Evolutionary conservation across 2,113 vertebrate genomes (phyloP).

Genomic region (Saccopteryx bilineata): DNA sequence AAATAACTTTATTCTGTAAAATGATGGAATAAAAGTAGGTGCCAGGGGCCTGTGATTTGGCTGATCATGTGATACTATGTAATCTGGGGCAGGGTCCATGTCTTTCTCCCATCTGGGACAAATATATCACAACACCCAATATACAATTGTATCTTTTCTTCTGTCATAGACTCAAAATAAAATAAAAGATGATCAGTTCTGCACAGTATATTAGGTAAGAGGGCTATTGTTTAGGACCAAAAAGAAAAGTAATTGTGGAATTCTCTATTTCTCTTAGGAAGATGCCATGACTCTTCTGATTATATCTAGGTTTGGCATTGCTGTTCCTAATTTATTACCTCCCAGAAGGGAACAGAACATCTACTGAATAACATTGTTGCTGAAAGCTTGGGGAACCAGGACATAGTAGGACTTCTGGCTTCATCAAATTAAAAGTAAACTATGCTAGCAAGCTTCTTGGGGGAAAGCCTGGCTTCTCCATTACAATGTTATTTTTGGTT

Average conservation of each 20-base stretch:
- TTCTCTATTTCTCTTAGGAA: conserved; percentile 59
- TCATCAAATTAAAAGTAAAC: not conserved
- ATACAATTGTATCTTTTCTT: not conserved
- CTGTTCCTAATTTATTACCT: conserved; percentile 55
- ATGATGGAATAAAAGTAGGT: not conserved
- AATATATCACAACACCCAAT: not conserved
- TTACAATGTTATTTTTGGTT: not conserved
- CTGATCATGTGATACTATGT: fast-evolving
- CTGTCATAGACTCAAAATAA: not conserved
- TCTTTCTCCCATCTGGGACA: not conserved
- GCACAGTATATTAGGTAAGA: not conserved
- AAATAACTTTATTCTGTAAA: conserved; percentile 30
- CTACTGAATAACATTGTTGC: not conserved
- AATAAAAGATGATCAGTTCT: not conserved
- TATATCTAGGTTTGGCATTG: conserved; percentile 18
- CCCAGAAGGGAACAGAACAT: conserved; percentile 47
- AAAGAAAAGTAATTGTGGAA: conserved; percentile 59
- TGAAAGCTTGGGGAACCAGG: not conserved
- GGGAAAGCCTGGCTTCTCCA: not conserved
- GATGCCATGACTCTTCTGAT: conserved; percentile 60
- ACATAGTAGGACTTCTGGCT: not conserved
- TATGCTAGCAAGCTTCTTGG: not conserved
- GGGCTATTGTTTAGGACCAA: conserved; percentile 32
- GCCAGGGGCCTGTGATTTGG: not conserved
- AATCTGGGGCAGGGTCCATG: not conserved